Conservation (phyloP, 2,888 invertebrate species). For the Drosophila antonietae region DNA sequence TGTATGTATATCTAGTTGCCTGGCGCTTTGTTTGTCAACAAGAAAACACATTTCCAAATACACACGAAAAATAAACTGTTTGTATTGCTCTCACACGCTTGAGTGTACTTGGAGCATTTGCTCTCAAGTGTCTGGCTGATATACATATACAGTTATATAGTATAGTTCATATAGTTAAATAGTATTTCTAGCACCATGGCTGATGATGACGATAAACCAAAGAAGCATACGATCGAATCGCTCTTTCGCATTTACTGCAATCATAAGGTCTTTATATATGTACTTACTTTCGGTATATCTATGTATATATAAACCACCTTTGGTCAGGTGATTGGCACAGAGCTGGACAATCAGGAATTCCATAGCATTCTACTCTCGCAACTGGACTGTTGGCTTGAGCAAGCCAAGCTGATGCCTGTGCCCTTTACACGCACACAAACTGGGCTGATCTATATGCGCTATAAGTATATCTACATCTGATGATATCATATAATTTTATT, state of each 20-base stretch:
- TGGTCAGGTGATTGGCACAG: conserved; percentile 43
- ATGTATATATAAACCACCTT: neutral
- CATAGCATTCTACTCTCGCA: conserved; percentile 75
- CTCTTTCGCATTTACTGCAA: conserved; percentile 72
- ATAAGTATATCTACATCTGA: conserved; percentile 53
- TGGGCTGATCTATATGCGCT: conserved; percentile 75
- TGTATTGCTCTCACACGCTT: neutral
- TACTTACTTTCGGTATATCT: neutral
- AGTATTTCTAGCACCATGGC: conserved; percentile 48
- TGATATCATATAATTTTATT: conserved; percentile 9
- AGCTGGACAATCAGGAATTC: conserved; percentile 66
- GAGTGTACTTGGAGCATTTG: conserved; percentile 6
- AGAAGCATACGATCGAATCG: conserved; percentile 72
- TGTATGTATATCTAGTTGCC: conserved; percentile 35
- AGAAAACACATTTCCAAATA: conserved; percentile 29
- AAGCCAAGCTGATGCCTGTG: conserved; percentile 64
- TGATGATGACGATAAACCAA: conserved; percentile 73
- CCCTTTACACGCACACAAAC: conserved; percentile 70
- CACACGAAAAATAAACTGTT: neutral
- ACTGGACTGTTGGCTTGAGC: conserved; percentile 73
- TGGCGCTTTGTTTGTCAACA: conserved; percentile 63
- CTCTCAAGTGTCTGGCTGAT: conserved; percentile 10
- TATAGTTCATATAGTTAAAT: neutral
- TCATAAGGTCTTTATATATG: conserved; percentile 44
- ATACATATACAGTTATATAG: neutral